Base-by-base conservation (phyloP, 2,113 vertebrate genomes). In the Podarcis muralis region DNA sequence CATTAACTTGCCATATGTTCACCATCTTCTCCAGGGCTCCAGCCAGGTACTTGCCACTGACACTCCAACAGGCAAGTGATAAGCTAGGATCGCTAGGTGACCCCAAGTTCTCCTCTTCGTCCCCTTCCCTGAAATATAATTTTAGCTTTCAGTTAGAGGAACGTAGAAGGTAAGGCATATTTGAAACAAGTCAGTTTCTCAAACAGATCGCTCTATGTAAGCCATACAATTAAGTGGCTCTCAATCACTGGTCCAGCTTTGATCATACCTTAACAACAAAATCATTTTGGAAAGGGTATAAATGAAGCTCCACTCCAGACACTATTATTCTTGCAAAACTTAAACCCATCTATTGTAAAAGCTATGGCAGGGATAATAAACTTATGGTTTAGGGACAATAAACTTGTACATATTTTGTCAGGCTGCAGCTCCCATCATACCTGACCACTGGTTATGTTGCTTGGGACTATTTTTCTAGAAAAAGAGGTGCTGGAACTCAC, bases 1-100 rank as follows among this genome's bases (percentile, higher is more conserved):
- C 99, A 59, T 98, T 99, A 87, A 99, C 98, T 94, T 99, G 99
- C 98, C 99, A 99, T 89, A 99, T 99, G 97, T 99, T 99, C 91
- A 99, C 98, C 96, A 98, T 96, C 93, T 99, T 99, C 86, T 99
- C 99, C 79, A 98, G 97, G 86, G 98, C 98, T 20, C 98, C 98
- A 79, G 99, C 98, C 92, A 99, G 93, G 88, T 98, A 99, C 86
- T 97, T 98, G 53, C 98, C 99, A 72, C 98, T 99, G 88, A 98
- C 93, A n/a, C 98, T 99, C 99, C 99, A 99, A 9, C 98, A 98
- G 40, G 99, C 95, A 65, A 98, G 98, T 72, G 98, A 98, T 83
- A 99, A 93, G 89, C 97, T 97, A 25, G 97, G 97, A 68, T 99
- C 99, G 13, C 98, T 97, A n/a, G 99, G 98, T 79, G 99, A 99